These are phyloP conservation scores for Phymorhynchus buccinoides DNA, from an alignment of 1,140 invertebrate species.

Conservation along the genomic window DNA sequence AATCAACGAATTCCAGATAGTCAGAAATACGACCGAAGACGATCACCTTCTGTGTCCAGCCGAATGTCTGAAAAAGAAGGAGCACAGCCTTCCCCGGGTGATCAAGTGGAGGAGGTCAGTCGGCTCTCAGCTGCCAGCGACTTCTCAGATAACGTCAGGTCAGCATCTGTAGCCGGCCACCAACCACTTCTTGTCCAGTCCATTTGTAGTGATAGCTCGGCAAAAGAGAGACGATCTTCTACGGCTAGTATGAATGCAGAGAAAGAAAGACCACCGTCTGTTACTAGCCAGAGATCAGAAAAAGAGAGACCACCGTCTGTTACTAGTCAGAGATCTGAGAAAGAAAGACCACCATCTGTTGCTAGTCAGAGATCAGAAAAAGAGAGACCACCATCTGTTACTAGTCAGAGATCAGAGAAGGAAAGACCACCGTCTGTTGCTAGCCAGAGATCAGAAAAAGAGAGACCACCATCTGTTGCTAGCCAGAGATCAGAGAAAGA, in stretches of 20 bases:
- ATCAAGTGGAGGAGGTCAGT: background rate
- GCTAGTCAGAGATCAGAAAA: background rate
- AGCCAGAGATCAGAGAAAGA: background rate
- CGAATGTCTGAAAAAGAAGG: background rate
- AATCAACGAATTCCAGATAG: background rate
- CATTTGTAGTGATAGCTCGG: background rate
- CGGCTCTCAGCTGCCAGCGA: background rate
- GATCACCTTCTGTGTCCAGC: background rate
- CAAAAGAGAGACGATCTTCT: background rate
- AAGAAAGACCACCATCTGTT: background rate
- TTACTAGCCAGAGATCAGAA: background rate
- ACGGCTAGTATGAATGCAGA: background rate
- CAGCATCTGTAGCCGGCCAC: background rate
- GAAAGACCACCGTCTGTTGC: background rate
- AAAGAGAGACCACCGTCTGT: background rate
- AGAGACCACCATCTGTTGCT: background rate
- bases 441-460: background rate
- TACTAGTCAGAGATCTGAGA: background rate
- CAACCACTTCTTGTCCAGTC: background rate
- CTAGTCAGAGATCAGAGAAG: background rate
- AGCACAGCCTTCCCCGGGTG: background rate
- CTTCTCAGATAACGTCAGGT: background rate
- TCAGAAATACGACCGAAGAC: background rate
- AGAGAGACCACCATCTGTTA: background rate
- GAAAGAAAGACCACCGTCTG: background rate